These are phyloP conservation scores for Brachyhypopomus occidentalis DNA, from an alignment of 2,113 vertebrate species.

Conservation along the genomic window DNA sequence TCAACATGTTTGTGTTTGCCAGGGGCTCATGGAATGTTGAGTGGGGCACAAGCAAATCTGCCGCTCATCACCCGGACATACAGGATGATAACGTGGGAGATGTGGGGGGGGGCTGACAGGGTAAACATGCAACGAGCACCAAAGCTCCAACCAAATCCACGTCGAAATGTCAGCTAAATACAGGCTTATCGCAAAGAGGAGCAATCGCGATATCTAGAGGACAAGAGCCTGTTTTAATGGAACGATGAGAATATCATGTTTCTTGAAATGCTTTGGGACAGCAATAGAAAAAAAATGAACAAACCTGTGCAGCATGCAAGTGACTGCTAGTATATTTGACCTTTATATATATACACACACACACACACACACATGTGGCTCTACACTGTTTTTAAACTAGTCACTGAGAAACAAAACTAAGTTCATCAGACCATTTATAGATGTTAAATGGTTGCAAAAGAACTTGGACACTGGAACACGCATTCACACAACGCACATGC, in stretches of 20 bases:
- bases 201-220: neutral
- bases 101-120: neutral
- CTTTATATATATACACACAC: no score
- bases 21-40: neutral
- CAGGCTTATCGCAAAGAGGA: slow-evolving; percentile 27
- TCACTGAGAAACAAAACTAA: no score
- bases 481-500: neutral
- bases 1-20: neutral
- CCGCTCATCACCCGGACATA: neutral
- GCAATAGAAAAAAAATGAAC: neutral
- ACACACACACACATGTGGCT: no score
- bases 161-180: slow-evolving; percentile 43
- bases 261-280: neutral
- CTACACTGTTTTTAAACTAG: no score
- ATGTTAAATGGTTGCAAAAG: no score
- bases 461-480: no score
- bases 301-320: neutral
- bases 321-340: neutral
- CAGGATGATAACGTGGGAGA: slow-evolving; percentile 1
- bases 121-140: neutral
- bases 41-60: slow-evolving; percentile 11
- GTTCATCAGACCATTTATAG: no score
- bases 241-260: slow-evolving; percentile 29
- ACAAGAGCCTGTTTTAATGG: slow-evolving; percentile 27
- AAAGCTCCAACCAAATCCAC: slow-evolving; percentile 29